These are phyloP conservation scores for Electrona antarctica DNA, from an alignment of 2,113 vertebrate genomes.

Conservation along the genomic window DNA sequence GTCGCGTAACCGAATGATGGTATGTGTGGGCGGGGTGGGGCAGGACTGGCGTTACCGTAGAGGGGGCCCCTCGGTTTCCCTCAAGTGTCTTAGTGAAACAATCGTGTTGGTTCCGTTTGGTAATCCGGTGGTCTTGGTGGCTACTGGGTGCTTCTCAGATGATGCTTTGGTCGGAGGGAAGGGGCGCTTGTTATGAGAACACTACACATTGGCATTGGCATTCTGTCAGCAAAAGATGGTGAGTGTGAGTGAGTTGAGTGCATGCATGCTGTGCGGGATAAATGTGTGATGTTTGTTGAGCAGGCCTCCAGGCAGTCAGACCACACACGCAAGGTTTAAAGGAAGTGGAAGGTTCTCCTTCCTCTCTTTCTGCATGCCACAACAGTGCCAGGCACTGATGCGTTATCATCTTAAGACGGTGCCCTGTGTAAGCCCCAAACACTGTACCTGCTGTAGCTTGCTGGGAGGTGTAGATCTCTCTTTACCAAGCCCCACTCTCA, in stretches of 20 bases:
- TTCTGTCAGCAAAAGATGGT: conserved; percentile 2
- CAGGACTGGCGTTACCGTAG: conserved; percentile 36
- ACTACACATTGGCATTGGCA: background rate
- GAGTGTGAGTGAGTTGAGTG: conserved; percentile 1
- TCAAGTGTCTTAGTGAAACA: conserved; percentile 58
- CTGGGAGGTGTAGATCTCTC: conserved; percentile 1
- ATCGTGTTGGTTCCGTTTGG: conserved; percentile 62
- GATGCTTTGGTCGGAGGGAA: background rate
- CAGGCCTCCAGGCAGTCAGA: conserved; percentile 66
- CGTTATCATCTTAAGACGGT: conserved; percentile 35
- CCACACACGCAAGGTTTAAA: conserved; percentile 66
- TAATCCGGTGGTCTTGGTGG: conserved; percentile 40
- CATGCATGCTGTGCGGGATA: conserved; percentile 30
- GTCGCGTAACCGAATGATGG: background rate
- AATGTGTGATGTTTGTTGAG: conserved; percentile 43
- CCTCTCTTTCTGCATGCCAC: conserved; percentile 25
- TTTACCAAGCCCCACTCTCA: conserved; percentile 5
- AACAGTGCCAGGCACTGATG: conserved; percentile 18
- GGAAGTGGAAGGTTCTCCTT: conserved; percentile 22
- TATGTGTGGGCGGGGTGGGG: conserved; percentile 25
- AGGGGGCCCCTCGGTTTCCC: background rate
- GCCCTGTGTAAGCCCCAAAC: conserved; percentile 22
- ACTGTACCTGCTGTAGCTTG: conserved; percentile 27
- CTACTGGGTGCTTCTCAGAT: conserved; percentile 37
- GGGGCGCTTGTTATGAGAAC: background rate